Percentiles rank a stretch among this genome's conserved stretches.
These are phyloP conservation scores for Crotalus tigris DNA, from an alignment of 2,113 vertebrate genomes.

Conservation along the genomic window DNA sequence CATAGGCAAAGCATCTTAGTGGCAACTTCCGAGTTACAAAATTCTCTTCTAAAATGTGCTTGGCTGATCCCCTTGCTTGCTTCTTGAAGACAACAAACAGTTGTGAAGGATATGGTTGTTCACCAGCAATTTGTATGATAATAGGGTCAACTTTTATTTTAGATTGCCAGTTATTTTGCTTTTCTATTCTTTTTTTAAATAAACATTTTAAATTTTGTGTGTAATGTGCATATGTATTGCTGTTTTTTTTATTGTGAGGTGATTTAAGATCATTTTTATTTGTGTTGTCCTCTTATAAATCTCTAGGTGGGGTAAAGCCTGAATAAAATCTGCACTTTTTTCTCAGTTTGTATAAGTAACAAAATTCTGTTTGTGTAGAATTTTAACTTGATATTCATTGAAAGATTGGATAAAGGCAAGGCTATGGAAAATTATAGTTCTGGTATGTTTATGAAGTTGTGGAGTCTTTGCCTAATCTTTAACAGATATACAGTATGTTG, in stretches of 20 bases:
- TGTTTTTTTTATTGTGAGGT: not conserved
- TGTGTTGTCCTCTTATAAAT: not conserved
- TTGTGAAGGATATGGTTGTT: not conserved
- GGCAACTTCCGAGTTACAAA: not conserved
- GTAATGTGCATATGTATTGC: not conserved
- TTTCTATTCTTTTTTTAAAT: not conserved
- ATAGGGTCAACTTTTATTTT: not conserved
- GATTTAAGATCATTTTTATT: not conserved
- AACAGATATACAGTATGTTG: conserved; percentile 13
- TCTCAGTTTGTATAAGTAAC: not conserved
- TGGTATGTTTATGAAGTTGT: conserved; percentile 1
- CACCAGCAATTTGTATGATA: not conserved
- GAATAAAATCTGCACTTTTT: not conserved
- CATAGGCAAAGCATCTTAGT: not conserved
- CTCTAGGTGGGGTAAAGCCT: not conserved
- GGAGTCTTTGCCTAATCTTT: conserved; percentile 19
- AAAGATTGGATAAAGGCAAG: not conserved
- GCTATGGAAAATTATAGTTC: not conserved
- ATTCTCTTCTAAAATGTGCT: not conserved
- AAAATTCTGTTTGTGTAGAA: not conserved
- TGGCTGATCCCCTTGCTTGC: not conserved
- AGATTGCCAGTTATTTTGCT: not conserved
- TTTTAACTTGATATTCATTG: not conserved
- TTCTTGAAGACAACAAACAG: not conserved
- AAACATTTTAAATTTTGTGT: not conserved